Conservation (phyloP, 2,797 vertebrate species). For the Sphenopsis melanotis region DNA sequence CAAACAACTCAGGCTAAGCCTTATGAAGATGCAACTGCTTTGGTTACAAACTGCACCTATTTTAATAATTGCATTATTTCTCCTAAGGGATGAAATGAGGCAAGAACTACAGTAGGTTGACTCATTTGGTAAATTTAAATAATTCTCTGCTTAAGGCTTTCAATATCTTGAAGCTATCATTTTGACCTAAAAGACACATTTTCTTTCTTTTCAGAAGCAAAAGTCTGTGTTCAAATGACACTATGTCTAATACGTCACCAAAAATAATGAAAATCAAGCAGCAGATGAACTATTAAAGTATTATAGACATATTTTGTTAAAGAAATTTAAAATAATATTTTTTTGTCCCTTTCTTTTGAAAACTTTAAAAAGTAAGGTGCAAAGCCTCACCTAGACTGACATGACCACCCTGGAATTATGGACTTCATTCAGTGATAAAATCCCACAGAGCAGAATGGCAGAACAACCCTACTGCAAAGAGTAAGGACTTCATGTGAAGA, state of each 20-base stretch:
- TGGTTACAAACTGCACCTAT: neutral
- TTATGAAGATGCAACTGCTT: neutral
- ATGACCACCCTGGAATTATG: neutral
- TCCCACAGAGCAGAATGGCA: neutral
- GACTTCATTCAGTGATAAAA: neutral
- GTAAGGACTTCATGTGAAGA: neutral
- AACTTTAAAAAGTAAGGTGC: neutral
- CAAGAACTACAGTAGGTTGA: neutral
- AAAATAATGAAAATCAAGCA: neutral
- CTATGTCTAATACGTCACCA: neutral
- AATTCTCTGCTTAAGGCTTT: neutral
- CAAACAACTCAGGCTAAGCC: neutral
- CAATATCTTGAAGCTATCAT: neutral
- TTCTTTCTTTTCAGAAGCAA: neutral
- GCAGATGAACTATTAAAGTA: neutral
- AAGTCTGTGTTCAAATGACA: neutral
- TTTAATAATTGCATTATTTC: conserved; percentile 8
- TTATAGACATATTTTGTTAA: neutral
- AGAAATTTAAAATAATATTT: neutral
- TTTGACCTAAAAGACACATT: neutral
- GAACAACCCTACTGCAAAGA: neutral
- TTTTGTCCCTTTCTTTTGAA: neutral
- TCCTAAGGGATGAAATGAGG: neutral
- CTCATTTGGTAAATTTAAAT: conserved; percentile 4
- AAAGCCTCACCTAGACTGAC: neutral